Evolutionary conservation across 2,113 vertebrate genomes (phyloP).

Genomic region (Gymnarchus niloticus): DNA sequence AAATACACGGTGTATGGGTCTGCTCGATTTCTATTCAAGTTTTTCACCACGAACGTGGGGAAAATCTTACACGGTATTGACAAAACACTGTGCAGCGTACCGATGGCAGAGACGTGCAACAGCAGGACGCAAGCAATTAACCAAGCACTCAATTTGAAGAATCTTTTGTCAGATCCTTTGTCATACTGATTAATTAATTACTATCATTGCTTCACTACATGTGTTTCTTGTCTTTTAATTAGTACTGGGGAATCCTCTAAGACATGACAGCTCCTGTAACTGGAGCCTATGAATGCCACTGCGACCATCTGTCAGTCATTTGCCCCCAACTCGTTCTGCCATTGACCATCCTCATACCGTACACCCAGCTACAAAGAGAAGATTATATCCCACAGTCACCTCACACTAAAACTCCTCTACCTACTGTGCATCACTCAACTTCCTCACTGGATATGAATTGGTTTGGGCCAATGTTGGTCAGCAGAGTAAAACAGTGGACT

Average conservation of each 20-base stretch:
- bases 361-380: not conserved
- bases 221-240: not conserved
- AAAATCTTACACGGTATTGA: not conserved
- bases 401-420: not conserved
- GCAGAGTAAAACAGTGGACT: not conserved
- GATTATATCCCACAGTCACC: not conserved
- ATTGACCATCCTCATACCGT: not conserved
- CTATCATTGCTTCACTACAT: not conserved
- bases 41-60: not conserved
- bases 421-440: not conserved
- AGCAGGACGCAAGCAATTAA: not conserved
- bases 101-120: not conserved
- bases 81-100: not conserved
- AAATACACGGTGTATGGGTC: not conserved
- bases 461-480: not conserved
- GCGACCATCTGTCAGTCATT: not conserved
- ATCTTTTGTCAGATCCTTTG: not conserved
- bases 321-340: no score
- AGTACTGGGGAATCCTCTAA: not conserved
- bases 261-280: not conserved
- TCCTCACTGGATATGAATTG: not conserved
- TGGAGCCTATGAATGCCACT: not conserved
- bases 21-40: not conserved
- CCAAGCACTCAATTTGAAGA: not conserved
- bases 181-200: not conserved